These are phyloP conservation scores for Atta cephalotes DNA, from an alignment of 1,140 invertebrate species.

Conservation along the genomic window DNA sequence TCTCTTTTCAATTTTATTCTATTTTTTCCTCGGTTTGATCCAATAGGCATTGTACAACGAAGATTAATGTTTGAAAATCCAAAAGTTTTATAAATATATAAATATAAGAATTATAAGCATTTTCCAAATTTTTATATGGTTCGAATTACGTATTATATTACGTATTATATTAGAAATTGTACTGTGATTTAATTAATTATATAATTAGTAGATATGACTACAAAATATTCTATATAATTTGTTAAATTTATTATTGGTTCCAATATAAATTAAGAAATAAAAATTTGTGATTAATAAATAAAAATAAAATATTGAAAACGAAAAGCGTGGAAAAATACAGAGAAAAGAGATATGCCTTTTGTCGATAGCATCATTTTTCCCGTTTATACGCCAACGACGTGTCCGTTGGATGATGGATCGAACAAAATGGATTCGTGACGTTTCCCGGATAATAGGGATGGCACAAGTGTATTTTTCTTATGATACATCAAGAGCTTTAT, in stretches of 20 bases:
- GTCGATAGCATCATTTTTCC: constrained; percentile 47
- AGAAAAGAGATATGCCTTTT: constrained; percentile 7
- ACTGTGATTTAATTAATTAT: constrained; percentile 61
- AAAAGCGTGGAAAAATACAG: not conserved
- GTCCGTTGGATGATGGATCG: constrained; percentile 74
- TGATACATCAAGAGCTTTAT: constrained; percentile 56
- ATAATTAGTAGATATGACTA: not conserved
- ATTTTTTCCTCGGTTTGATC: not conserved
- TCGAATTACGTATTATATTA: constrained; percentile 38
- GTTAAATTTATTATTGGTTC: constrained; percentile 5
- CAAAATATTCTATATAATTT: constrained; percentile 2
- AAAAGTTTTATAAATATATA: not conserved
- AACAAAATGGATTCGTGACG: constrained; percentile 74
- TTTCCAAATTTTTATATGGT: constrained; percentile 34
- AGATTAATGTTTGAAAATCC: not conserved
- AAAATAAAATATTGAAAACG: constrained; percentile 18
- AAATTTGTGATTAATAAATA: not conserved
- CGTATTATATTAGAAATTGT: not conserved
- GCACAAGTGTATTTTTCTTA: constrained; percentile 54
- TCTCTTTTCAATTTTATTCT: not conserved
- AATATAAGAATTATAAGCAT: not conserved
- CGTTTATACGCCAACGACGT: constrained; percentile 63
- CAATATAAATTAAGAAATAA: not conserved
- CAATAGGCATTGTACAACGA: not conserved
- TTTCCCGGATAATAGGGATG: constrained; percentile 69